Conservation (phyloP, 1,140 invertebrate species). For the Pomacea maculata region DNA sequence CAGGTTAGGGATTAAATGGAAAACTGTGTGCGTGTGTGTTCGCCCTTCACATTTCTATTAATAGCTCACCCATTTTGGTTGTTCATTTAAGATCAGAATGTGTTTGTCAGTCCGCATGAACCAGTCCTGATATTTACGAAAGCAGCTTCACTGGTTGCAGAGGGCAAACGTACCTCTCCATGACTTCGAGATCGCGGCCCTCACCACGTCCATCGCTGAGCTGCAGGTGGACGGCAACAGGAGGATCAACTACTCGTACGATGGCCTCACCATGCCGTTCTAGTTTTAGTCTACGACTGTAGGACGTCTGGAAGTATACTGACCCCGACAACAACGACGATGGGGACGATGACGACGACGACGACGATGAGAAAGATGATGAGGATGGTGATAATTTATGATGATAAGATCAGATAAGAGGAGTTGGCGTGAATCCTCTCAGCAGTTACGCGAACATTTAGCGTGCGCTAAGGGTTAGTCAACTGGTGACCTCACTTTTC, state of each 20-base stretch:
- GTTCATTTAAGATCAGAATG: neutral
- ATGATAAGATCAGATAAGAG: no score
- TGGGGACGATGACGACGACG: no score
- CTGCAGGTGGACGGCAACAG: neutral
- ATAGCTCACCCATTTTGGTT: neutral
- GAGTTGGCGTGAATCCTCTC: no score
- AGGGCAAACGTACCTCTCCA: conserved; percentile 17
- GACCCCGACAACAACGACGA: no score
- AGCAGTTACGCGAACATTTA: no score
- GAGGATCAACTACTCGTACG: conserved; percentile 16
- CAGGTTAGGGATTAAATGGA: neutral
- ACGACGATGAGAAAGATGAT: no score
- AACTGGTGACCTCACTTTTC: no score
- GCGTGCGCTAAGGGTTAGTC: no score
- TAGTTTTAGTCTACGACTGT: neutral
- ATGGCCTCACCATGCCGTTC: neutral
- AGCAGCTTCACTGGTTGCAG: neutral
- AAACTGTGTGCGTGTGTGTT: neutral
- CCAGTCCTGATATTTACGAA: neutral
- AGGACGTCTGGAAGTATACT: neutral
- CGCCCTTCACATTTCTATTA: neutral
- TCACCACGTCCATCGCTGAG: conserved; percentile 1
- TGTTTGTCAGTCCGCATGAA: neutral
- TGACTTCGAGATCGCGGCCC: conserved; percentile 5
- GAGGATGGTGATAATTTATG: no score